Base-by-base conservation (phyloP, 2,797 vertebrate genomes). In the Lemur catta region DNA sequence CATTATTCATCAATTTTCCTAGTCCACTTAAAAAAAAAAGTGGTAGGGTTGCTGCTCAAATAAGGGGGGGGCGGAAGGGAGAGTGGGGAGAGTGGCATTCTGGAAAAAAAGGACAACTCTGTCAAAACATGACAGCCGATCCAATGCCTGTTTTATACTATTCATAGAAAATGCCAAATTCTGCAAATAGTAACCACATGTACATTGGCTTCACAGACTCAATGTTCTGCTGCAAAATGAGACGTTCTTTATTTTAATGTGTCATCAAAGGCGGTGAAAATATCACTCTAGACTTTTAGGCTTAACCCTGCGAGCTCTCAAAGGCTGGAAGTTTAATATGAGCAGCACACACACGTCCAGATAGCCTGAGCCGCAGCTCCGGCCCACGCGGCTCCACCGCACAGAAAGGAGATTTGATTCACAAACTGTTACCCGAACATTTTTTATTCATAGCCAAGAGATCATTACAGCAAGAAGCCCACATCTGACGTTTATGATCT, bases 91-190 rank as follows among this genome's bases (percentile, higher is more conserved):
- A 98, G 97, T 98, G 97, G 98, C 97, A 98, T 98, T 98, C 97
- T 86, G 82, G 86, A 93, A 97, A 98, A 98, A 98, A 98, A 98
- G 98, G 98, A 98, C 98, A 99, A 98, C 98, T 97, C 98, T 98
- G 98, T 99, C 98, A 98, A 98, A 98, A 98, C 97, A 98, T 97
- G 98, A 98, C 98, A 98, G 98, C 97, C 80, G 97, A 98, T 98
- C 98, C 97, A 96, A 98, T 98, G 98, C 98, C 98, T 98, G 98
- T 96, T 98, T 98, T 98, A 98, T 97, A 97, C 98, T 98, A 98
- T 98, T 98, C 98, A 97, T 98, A 98, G 98, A 98, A 99, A 99
- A 99, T 98, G 98, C 98, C 98, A 98, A 95, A 98, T 98, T 98
- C 98, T 98, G 98, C 98, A 98, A 98, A 99, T 98, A 98, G 98